Percentiles rank a stretch among this genome's conserved stretches.
These are phyloP conservation scores for Octopus bimaculoides DNA, from an alignment of 1,140 invertebrate genomes.

Conservation along the genomic window DNA sequence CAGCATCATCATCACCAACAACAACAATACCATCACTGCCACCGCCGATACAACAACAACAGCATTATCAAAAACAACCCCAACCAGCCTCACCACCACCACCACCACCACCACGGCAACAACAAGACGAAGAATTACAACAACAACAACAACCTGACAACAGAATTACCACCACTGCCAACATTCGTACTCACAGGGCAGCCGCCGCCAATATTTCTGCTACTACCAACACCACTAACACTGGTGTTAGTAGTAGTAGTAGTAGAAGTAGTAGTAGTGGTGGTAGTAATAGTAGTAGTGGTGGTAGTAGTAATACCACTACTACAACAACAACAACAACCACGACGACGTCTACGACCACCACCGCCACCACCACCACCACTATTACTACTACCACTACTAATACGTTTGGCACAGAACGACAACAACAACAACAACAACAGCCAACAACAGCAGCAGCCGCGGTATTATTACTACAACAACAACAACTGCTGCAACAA, in stretches of 20 bases:
- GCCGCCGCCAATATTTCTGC: background rate
- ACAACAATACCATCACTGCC: background rate
- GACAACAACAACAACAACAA: background rate
- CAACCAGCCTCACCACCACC: no score
- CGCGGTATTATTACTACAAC: background rate
- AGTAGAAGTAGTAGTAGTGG: background rate
- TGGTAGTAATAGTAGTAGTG: background rate
- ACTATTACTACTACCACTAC: background rate
- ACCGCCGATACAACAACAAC: background rate
- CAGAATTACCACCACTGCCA: no score
- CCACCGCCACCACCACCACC: background rate
- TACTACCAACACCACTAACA: conserved; percentile 1
- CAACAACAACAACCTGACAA: no score
- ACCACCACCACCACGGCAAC: no score
- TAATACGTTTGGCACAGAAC: background rate
- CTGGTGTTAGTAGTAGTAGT: background rate
- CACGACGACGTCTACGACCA: background rate
- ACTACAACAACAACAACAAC: background rate
- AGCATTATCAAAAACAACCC: no score
- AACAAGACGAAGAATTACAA: no score
- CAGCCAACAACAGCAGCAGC: background rate
- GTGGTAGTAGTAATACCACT: background rate
- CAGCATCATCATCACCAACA: background rate
- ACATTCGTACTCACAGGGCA: no score
- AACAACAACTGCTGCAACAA: background rate